Conservation (phyloP, 2,888 invertebrate species). For the Nineta flava region DNA sequence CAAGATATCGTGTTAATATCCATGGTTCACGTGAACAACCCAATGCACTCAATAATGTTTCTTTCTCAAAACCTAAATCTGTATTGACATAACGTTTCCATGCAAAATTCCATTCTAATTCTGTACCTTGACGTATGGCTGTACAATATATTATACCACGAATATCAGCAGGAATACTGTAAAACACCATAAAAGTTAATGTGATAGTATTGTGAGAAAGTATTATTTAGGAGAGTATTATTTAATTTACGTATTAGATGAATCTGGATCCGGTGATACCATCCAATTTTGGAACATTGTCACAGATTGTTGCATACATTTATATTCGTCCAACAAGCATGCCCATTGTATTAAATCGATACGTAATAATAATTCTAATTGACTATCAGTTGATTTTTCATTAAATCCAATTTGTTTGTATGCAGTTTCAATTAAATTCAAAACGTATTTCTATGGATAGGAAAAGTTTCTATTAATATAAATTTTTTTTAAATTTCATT, state of each 20-base stretch:
- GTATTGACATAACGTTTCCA: constrained; percentile 62
- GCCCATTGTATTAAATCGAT: constrained; percentile 57
- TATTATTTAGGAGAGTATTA: background rate
- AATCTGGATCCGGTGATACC: constrained; percentile 50
- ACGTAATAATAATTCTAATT: constrained; percentile 53
- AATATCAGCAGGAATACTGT: constrained; percentile 68
- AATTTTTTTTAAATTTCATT: background rate
- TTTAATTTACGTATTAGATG: constrained; percentile 54
- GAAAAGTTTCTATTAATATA: constrained; percentile 1
- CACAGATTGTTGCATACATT: constrained; percentile 58
- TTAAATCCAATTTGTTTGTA: constrained; percentile 56
- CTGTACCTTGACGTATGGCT: constrained; percentile 67
- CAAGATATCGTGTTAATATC: constrained; percentile 62
- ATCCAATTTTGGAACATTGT: constrained; percentile 63
- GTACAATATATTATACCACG: constrained; percentile 75
- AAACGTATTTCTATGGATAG: constrained; percentile 44
- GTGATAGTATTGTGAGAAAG: background rate
- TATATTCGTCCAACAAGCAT: constrained; percentile 55
- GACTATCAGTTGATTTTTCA: constrained; percentile 42
- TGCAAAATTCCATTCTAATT: constrained; percentile 78
- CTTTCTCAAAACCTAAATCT: constrained; percentile 68
- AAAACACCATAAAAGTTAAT: constrained; percentile 10
- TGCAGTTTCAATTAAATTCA: constrained; percentile 45
- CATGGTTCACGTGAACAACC: constrained; percentile 74
- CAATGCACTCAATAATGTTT: constrained; percentile 55